phyloP scores from a whole-genome alignment of 1,140 invertebrate species.

The Drosophila dunni region DNA sequence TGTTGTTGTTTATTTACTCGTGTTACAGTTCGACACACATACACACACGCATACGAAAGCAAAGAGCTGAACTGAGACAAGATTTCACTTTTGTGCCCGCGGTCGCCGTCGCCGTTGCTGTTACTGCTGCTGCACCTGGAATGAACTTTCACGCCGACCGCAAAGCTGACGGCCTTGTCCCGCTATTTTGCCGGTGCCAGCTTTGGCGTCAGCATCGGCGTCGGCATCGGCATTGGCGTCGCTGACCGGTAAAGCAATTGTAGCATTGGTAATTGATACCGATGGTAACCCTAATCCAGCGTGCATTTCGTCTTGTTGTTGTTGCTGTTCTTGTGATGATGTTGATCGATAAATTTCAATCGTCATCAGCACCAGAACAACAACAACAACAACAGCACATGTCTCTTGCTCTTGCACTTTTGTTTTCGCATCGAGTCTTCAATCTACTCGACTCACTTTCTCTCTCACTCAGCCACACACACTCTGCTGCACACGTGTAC shows the following conservation, averaged over 20 bases:
- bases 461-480: slow-evolving; percentile 12
- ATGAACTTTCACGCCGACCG: slow-evolving; percentile 46
- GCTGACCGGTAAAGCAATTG: slow-evolving; percentile 25
- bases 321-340: slow-evolving; percentile 10
- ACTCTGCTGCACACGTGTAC: not conserved
- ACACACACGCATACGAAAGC: slow-evolving; percentile 14
- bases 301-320: not conserved
- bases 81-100: slow-evolving; percentile 51
- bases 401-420: slow-evolving; percentile 37
- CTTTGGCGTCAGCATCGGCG: not conserved
- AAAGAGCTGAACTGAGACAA: slow-evolving; percentile 29
- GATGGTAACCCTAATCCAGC: slow-evolving; percentile 5
- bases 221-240: slow-evolving; percentile 14
- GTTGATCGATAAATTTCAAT: slow-evolving; percentile 40
- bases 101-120: slow-evolving; percentile 11
- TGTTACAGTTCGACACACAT: slow-evolving; percentile 34
- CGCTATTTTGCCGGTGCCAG: slow-evolving; percentile 37
- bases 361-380: slow-evolving; percentile 16
- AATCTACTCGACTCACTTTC: slow-evolving; percentile 19
- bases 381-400: slow-evolving; percentile 15
- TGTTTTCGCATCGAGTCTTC: slow-evolving; percentile 15
- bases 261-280: slow-evolving; percentile 7
- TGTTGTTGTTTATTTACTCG: slow-evolving; percentile 29
- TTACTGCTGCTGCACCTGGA: slow-evolving; percentile 20
- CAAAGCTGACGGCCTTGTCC: slow-evolving; percentile 47